phyloP scores from a whole-genome alignment of 2,797 vertebrate genomes.

The Cryptoprocta ferox region DNA sequence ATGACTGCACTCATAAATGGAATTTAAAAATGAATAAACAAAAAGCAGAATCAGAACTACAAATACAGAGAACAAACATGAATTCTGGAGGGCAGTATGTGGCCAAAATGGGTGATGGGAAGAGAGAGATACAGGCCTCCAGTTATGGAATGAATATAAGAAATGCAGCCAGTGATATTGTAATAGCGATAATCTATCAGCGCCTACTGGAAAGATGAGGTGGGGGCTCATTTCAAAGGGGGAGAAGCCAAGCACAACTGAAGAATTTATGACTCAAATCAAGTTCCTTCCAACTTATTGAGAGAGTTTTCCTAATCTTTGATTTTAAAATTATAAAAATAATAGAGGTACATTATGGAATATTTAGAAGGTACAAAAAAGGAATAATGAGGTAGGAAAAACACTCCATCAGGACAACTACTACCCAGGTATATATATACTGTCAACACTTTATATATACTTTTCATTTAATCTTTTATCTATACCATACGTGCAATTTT shows the following conservation, averaged over 20 bases:
- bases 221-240: not conserved
- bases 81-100: not conserved
- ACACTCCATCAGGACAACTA: not conserved
- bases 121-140: not conserved
- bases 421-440: not conserved
- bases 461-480: not conserved
- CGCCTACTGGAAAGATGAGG: not conserved
- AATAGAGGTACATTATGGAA: not conserved
- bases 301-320: not conserved
- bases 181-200: not conserved
- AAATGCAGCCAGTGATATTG: not conserved
- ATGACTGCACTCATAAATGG: not conserved
- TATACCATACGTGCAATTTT: not conserved
- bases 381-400: not conserved
- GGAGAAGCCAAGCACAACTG: not conserved
- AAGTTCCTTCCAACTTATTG: not conserved
- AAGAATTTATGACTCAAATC: not conserved
- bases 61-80: not conserved
- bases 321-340: constrained; percentile 15
- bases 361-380: not conserved
- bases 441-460: not conserved
- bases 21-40: not conserved
- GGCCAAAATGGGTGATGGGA: not conserved
- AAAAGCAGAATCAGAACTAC: not conserved
- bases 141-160: not conserved